Conservation (phyloP, 2,888 invertebrate genomes). For the Papilio gigon region DNA sequence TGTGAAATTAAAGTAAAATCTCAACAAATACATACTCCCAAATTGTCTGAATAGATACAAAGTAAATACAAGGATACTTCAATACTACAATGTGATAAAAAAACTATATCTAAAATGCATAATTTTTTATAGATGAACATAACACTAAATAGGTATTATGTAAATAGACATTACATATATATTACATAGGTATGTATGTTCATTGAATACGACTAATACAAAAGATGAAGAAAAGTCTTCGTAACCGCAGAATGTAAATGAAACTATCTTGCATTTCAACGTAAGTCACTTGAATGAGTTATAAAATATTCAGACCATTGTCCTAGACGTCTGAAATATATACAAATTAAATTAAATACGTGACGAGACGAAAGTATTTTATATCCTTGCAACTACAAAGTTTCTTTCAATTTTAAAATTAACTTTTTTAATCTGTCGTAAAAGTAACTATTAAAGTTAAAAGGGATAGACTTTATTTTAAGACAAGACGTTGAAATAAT, state of each 20-base stretch:
- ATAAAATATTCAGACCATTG: conserved; percentile 29
- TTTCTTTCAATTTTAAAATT: conserved; percentile 15
- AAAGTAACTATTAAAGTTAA: not conserved
- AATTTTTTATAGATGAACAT: no score
- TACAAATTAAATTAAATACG: conserved; percentile 32
- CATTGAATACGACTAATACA: not conserved
- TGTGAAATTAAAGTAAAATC: no score
- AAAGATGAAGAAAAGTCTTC: not conserved
- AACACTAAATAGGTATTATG: no score
- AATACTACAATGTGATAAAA: no score
- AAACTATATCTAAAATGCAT: no score
- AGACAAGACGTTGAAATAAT: no score
- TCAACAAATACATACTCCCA: no score
- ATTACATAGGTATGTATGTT: no score
- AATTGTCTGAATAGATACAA: no score
- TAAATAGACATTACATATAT: no score
- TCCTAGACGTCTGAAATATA: conserved; percentile 23
- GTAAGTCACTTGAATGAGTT: not conserved
- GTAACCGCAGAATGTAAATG: not conserved
- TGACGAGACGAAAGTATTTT: conserved; percentile 20
- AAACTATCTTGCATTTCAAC: conserved; percentile 7
- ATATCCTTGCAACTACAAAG: not conserved
- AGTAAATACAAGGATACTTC: no score
- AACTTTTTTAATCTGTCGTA: conserved; percentile 7
- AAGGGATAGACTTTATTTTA: not conserved